Conservation (phyloP, 2,113 vertebrate genomes). For the Grammomys surdaster region DNA sequence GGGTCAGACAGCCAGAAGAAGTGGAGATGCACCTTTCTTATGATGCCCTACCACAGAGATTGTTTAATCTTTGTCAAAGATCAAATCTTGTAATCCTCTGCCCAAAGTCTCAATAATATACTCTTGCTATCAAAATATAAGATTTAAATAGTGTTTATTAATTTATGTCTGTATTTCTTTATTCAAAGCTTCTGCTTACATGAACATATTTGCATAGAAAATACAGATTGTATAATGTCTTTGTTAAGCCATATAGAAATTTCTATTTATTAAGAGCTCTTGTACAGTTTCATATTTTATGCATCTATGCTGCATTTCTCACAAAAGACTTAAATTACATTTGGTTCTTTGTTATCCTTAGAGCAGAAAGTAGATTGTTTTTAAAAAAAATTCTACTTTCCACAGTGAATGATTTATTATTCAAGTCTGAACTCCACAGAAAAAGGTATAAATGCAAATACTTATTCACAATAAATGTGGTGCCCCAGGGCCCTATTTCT, state of each 20-base stretch:
- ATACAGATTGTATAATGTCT: not conserved
- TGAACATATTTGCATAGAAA: constrained; percentile 25
- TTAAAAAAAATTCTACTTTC: constrained; percentile 45
- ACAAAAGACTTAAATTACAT: constrained; percentile 37
- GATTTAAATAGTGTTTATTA: not conserved
- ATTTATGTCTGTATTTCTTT: not conserved
- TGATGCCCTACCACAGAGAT: fast-evolving
- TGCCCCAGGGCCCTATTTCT: constrained; percentile 55
- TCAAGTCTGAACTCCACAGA: constrained; percentile 45
- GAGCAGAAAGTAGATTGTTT: constrained; percentile 34
- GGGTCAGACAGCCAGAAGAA: not conserved
- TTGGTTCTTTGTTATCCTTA: constrained; percentile 60
- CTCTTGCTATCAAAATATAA: not conserved
- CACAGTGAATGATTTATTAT: constrained; percentile 56
- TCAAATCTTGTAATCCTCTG: not conserved
- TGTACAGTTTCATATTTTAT: constrained; percentile 7
- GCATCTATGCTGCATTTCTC: not conserved
- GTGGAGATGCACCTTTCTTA: not conserved
- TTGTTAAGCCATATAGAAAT: not conserved
- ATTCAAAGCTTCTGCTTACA: not conserved
- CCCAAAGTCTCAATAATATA: not conserved
- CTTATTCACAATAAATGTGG: constrained; percentile 42
- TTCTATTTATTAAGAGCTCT: constrained; percentile 50
- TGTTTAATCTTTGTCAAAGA: not conserved
- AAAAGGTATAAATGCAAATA: constrained; percentile 70